A percentile compares a stretch with the other conserved stretches of the same genome.
Conservation (phyloP, 2,797 vertebrate species). For the Limnodromus scolopaceus region DNA sequence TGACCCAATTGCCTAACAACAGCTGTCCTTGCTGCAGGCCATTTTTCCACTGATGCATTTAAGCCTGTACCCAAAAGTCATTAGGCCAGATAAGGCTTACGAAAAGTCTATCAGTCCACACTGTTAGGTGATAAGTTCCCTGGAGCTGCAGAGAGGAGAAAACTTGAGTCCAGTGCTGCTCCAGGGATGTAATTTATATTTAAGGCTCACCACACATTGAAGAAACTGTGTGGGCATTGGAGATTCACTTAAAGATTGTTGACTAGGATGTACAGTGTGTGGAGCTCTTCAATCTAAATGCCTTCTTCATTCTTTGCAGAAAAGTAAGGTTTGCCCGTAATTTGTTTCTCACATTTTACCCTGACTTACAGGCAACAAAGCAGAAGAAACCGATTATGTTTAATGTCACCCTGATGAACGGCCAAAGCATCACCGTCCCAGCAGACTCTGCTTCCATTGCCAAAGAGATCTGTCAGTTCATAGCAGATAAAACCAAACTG, state of each 20-base stretch:
- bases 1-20: neutral
- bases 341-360: neutral
- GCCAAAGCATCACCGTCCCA: constrained; percentile 83
- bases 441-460: constrained; percentile 92
- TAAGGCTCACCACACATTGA: neutral
- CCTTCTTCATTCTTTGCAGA: neutral
- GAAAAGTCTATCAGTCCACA: neutral
- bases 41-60: neutral
- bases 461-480: constrained; percentile 86
- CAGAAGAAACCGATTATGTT: constrained; percentile 88
- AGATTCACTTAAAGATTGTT: neutral
- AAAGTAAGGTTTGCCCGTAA: neutral
- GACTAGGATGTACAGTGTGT: neutral
- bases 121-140: neutral
- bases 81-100: neutral
- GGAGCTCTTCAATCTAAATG: neutral
- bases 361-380: constrained; percentile 87
- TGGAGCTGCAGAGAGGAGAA: neutral
- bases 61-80: neutral
- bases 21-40: neutral
- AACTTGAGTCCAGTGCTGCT: neutral
- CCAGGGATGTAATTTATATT: neutral
- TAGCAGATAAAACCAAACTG: constrained; percentile 85
- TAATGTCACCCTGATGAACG: constrained; percentile 86
- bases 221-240: neutral